Evolutionary conservation across 2,113 vertebrate genomes (phyloP), one percentile per base, ranked within the genome.

Genomic region (Odontesthes bonariensis): DNA sequence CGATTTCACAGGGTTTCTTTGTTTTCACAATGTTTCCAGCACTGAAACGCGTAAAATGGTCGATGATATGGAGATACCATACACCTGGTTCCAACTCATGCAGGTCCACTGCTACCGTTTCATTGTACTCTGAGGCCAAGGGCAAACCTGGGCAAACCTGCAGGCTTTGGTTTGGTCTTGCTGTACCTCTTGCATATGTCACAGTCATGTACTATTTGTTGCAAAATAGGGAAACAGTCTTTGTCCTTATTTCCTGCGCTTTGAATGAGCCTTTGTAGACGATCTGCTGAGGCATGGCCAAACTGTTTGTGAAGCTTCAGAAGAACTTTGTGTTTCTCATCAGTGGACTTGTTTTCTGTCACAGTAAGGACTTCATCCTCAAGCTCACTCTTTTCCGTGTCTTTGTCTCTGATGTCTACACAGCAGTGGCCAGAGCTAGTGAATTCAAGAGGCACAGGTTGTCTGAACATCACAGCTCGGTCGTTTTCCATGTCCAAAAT

Each of bases 51-150:
- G n/a, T n/a, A n/a, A n/a, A n/a, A n/a, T n/a, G n/a, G n/a, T n/a
- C n/a, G n/a, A n/a, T n/a, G n/a, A n/a, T n/a, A n/a, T n/a, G n/a
- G n/a, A n/a, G n/a, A n/a, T n/a, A n/a, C n/a, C n/a, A n/a, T n/a
- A n/a, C n/a, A n/a, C n/a, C n/a, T n/a, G n/a, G n/a, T n/a, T n/a
- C n/a, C n/a, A n/a, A n/a, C n/a, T n/a, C n/a, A n/a, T n/a, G n/a
- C n/a, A n/a, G n/a, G n/a, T n/a, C n/a, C n/a, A n/a, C n/a, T 31
- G 62, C 69, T 3, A 79, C 64, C 4, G 66, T 75, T 19, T 77
- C 58, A 56, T 79, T 73, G 22, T 86, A 81, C 13, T 46, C 2
- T 5, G 78, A 79, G 8, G 72, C 75, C 19, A 79, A 1, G 1
- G 74, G 57, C 0, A 83, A 5, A 3, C 70, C 74, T n/a, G n/a